Base-by-base conservation (phyloP, 2,113 vertebrate genomes). In the Peromyscus californicus region DNA sequence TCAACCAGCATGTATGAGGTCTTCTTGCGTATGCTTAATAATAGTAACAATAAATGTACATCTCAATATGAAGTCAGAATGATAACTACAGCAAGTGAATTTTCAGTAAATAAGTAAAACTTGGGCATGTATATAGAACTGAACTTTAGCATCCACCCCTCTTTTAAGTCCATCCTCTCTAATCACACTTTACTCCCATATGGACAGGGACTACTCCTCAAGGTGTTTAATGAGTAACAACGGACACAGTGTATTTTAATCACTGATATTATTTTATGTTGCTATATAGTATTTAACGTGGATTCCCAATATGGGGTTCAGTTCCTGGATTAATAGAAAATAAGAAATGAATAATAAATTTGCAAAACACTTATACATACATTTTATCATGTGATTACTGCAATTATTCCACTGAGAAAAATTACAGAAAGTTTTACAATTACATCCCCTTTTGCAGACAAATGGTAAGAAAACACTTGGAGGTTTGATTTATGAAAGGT, bases 341-440 rank as follows among this genome's bases (percentile, higher is more conserved):
- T 93, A 26, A 92, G 69, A 80, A 51, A 92, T 87, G 6, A 94
- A 91, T 48, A 59, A 85, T 67, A n/a, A 76, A 89, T 74, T 85
- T 5, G 26, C 63, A 61, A 42, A 54, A 7, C 80, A 59, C 22
- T 19, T 79, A 12, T 12, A 45, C 13, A 92, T 21, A 54, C 61
- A 36, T 85, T 92, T 96, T 88, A 48, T 90, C 79, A 93, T 61
- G 39, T 36, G 59, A 85, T 89, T 88, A 72, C 48, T 88, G 7
- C 22, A 87, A 83, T 57, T 91, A 69, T 75, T 24, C 39, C 67
- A 36, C 42, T 39, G 42, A 48, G 65, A 22, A 24, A 78, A 91
- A 94, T 24, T 36, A 33, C 2, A 48, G n/a, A 82, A 42, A n/a
- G 72, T 84, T 88, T 67, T 87, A 92, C 59, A 57, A 75, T 0